A percentile compares a stretch with the other conserved stretches of the same genome.
These are phyloP conservation scores for Prenolepis imparis DNA, from an alignment of 2,888 invertebrate genomes.

Conservation along the genomic window DNA sequence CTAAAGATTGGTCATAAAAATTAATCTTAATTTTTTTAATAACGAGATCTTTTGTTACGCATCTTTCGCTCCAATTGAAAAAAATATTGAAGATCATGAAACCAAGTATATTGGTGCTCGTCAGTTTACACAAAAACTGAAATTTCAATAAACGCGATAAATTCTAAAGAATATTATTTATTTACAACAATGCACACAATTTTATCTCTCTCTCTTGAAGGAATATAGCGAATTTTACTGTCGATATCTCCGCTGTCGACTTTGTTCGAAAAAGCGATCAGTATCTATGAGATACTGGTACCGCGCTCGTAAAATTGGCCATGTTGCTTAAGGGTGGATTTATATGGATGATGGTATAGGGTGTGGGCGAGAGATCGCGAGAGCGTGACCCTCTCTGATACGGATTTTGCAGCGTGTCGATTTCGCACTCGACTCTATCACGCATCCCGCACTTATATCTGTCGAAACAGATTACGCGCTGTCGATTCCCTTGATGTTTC, in stretches of 20 bases:
- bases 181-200: background rate
- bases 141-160: background rate
- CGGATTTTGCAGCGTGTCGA: slow-evolving; percentile 25
- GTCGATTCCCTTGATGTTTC: slow-evolving; percentile 26
- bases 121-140: background rate
- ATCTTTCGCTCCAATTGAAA: background rate
- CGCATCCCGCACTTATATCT: slow-evolving; percentile 16
- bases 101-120: background rate
- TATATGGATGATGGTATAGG: background rate
- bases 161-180: background rate
- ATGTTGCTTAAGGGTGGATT: background rate
- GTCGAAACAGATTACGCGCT: slow-evolving; percentile 50
- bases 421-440: background rate
- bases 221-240: background rate
- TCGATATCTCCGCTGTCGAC: background rate
- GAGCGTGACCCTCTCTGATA: background rate
- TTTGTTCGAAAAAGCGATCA: background rate
- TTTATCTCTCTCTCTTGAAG: background rate
- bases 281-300: background rate
- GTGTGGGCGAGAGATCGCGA: background rate
- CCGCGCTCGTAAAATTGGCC: background rate
- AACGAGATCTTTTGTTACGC: background rate
- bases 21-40: background rate
- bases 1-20: background rate
- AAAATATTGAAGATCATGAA: background rate